Conservation (phyloP, 2,888 invertebrate species). For the Oligia latruncula region DNA sequence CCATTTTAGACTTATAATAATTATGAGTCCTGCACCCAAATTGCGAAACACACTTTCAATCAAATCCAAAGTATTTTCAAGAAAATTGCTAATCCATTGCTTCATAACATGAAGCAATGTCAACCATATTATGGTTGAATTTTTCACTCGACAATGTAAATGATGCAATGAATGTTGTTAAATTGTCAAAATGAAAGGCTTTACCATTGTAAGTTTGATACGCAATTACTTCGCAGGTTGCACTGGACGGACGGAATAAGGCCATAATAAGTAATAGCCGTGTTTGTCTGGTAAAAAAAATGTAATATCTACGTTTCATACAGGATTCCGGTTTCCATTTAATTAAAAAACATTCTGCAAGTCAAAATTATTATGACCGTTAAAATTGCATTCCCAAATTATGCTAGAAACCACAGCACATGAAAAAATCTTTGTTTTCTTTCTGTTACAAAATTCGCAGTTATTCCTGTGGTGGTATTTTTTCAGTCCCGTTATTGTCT, state of each 20-base stretch:
- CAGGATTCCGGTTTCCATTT: not conserved
- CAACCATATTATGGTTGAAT: too few species aligned
- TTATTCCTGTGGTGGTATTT: conserved; percentile 12
- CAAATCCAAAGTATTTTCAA: too few species aligned
- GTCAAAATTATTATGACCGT: not conserved
- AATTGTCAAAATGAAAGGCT: not conserved
- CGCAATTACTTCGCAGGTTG: not conserved
- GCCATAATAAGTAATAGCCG: too few species aligned
- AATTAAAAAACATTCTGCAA: not conserved
- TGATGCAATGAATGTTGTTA: not conserved
- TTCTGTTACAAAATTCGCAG: conserved; percentile 6
- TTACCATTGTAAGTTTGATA: not conserved
- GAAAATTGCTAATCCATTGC: too few species aligned
- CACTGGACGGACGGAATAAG: not conserved
- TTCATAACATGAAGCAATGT: too few species aligned
- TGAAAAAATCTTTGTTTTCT: not conserved
- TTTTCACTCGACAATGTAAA: too few species aligned
- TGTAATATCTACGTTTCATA: not conserved
- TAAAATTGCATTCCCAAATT: conserved; percentile 11
- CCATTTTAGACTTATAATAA: too few species aligned
- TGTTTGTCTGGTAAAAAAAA: not conserved
- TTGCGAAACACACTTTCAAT: too few species aligned
- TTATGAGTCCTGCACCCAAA: too few species aligned
- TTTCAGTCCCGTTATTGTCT: conserved; percentile 18
- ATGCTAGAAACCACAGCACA: not conserved